Evolutionary conservation across 2,888 invertebrate genomes (phyloP).

Genomic region (Cyclophora punctaria): DNA sequence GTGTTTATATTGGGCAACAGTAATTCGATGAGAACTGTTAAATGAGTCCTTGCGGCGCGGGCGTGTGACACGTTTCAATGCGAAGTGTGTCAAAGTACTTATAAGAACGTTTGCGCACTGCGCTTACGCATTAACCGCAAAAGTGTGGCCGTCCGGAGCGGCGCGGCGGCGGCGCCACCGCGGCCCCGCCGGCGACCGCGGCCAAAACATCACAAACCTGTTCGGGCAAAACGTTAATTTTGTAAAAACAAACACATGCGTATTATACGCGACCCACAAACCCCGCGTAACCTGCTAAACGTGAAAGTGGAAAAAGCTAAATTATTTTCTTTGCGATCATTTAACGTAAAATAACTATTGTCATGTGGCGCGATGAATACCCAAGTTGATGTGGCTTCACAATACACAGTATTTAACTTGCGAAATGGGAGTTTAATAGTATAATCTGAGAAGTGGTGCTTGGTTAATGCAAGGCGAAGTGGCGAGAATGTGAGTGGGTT

Average conservation of each 20-base stretch:
- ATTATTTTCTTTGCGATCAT: conserved; percentile 35
- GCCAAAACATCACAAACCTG: conserved; percentile 52
- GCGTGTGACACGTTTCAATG: conserved; percentile 21
- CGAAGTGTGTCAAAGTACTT: conserved; percentile 63
- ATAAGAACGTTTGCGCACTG: conserved; percentile 44
- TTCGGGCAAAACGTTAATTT: conserved; percentile 54
- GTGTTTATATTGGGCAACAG: background rate
- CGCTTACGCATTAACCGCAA: conserved; percentile 60
- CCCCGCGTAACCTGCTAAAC: conserved; percentile 26
- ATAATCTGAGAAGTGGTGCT: too few species aligned
- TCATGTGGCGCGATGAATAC: background rate
- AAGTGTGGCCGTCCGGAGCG: conserved; percentile 27
- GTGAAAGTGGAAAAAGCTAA: conserved; percentile 55
- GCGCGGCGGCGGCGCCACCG: conserved; percentile 31
- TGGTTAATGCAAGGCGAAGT: too few species aligned
- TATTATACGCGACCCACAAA: conserved; percentile 42
- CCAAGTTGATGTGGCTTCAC: too few species aligned
- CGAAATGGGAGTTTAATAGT: too few species aligned
- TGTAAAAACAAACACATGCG: conserved; percentile 52
- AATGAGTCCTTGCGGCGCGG: conserved; percentile 15
- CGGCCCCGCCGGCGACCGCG: conserved; percentile 30
- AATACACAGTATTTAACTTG: too few species aligned
- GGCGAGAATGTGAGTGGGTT: too few species aligned
- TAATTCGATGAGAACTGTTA: conserved; percentile 10
- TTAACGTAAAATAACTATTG: too few species aligned